Percentiles rank a stretch among this genome's conserved stretches.
phyloP scores from a whole-genome alignment of 2,888 invertebrate species.

The Corbicula japonica region DNA sequence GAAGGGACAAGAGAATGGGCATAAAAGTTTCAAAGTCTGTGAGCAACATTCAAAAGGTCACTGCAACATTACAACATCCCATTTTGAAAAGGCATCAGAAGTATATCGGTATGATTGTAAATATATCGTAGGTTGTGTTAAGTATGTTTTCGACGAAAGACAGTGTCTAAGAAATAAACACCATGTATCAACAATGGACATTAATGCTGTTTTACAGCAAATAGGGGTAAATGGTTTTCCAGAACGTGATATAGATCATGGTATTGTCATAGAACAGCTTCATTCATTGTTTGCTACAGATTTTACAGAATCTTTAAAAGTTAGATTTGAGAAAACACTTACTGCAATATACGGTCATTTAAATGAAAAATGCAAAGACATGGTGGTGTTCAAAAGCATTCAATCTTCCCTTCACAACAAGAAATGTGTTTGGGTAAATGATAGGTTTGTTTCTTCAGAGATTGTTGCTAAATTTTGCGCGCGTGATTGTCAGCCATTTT shows the following conservation, averaged over 20 bases:
- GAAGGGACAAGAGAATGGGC: slow-evolving; percentile 11
- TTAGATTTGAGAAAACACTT: too few relatives aligned
- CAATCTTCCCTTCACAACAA: not conserved
- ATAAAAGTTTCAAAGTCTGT: slow-evolving; percentile 3
- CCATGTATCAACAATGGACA: not conserved
- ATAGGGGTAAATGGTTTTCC: not conserved
- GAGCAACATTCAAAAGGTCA: not conserved
- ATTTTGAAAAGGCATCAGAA: not conserved
- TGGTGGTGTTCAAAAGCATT: not conserved
- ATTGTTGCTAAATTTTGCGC: not conserved
- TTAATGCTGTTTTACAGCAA: not conserved
- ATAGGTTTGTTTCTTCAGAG: not conserved
- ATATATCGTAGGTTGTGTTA: slow-evolving; percentile 1
- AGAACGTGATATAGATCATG: not conserved
- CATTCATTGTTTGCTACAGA: not conserved
- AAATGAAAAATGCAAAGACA: not conserved
- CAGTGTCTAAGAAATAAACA: not conserved
- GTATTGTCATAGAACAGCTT: slow-evolving; percentile 1
- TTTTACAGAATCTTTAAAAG: too few relatives aligned
- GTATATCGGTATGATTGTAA: not conserved
- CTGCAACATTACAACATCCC: not conserved
- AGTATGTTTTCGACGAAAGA: slow-evolving; percentile 3
- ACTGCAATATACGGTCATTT: slow-evolving; percentile 14
- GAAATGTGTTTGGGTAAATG: not conserved
- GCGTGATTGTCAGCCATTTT: slow-evolving; percentile 10